These are phyloP conservation scores for Crotophaga sulcirostris DNA, from an alignment of 2,113 vertebrate genomes.

Conservation along the genomic window DNA sequence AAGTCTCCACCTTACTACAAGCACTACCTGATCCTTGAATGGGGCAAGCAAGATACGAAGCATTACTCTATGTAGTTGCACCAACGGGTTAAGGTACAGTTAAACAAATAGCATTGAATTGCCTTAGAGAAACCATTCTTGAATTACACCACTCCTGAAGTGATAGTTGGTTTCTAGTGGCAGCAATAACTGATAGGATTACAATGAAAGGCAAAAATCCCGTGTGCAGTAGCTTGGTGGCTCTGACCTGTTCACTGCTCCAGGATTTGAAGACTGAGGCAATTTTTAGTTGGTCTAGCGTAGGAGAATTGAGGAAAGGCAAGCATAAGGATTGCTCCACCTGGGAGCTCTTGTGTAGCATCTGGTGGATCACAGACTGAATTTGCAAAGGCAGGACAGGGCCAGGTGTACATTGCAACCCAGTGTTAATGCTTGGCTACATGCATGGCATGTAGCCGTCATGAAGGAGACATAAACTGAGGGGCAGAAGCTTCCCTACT, in stretches of 20 bases:
- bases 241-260: not conserved
- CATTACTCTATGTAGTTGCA: not conserved
- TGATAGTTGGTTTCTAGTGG: not conserved
- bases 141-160: not conserved
- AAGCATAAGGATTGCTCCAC: not conserved
- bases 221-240: rapidly evolving
- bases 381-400: not conserved
- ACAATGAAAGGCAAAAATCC: not conserved
- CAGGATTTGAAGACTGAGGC: not conserved
- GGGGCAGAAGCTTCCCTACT: not conserved
- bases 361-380: not conserved
- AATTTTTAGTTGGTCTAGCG: not conserved
- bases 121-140: not conserved
- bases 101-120: not conserved
- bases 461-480: not conserved
- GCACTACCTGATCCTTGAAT: not conserved
- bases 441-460: not conserved
- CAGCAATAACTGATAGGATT: not conserved
- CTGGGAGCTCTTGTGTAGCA: not conserved
- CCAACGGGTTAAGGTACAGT: not conserved
- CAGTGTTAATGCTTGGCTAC: not conserved
- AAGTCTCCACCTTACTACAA: not conserved
- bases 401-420: rapidly evolving
- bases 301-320: not conserved
- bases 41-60: not conserved